A percentile compares a stretch with the other conserved stretches of the same genome.
Conservation (phyloP, 1,140 invertebrate genomes). For the Pachypeltis micranthus region DNA sequence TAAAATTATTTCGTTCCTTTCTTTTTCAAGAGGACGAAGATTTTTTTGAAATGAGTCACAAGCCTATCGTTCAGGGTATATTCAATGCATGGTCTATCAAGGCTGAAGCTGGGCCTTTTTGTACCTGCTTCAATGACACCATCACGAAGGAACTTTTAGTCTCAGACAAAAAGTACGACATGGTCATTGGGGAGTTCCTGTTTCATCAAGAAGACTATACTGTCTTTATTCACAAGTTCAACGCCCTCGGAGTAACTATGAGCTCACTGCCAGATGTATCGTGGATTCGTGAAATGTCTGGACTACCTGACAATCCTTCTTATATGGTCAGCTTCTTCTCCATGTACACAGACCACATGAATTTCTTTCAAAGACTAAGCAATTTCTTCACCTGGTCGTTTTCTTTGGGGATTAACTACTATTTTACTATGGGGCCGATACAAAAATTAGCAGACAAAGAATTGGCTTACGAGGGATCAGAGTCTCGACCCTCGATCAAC, state of each 20-base stretch:
- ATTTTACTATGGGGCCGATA: not conserved
- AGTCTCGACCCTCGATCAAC: slow-evolving; percentile 21
- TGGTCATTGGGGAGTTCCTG: no score
- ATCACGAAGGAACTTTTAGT: no score
- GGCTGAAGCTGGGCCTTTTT: no score
- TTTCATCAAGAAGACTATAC: no score
- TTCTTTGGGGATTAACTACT: not conserved
- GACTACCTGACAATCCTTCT: slow-evolving; percentile 3
- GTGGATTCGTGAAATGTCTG: not conserved
- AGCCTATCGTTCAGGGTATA: no score
- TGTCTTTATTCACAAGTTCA: no score
- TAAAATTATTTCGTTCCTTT: no score
- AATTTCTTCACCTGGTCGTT: not conserved
- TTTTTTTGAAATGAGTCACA: no score
- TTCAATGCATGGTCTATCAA: no score
- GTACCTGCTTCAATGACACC: no score
- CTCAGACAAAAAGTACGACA: no score
- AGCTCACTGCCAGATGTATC: not conserved
- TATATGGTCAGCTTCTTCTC: not conserved
- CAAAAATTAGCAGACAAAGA: slow-evolving; percentile 15
- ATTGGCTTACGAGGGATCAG: slow-evolving; percentile 22
- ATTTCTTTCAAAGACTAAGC: not conserved
- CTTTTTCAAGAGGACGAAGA: no score
- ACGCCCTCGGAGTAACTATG: not conserved
- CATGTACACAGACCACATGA: not conserved